Base-by-base conservation (phyloP, 2,888 invertebrate species). In the Gymnocheta viridis region DNA sequence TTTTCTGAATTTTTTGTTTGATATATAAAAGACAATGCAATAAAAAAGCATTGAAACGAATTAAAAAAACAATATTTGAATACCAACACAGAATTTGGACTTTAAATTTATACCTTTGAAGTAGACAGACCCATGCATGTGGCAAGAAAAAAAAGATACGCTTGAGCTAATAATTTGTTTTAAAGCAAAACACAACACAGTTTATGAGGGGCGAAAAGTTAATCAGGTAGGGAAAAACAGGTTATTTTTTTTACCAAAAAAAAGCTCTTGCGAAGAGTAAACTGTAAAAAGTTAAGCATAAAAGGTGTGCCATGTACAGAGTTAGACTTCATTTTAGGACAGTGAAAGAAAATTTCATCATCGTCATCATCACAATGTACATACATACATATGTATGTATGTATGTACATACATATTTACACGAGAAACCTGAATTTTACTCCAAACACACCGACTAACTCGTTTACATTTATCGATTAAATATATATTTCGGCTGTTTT, bases 311-410 rank as follows among this genome's bases (percentile, higher is more conserved):
- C 60, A 35, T 29, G 29, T 32, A 47, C 35, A 66, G 41, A 81
- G 73, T 32, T 74, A 67, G 66, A 54, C 67, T 32, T 81, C 67
- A 54, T 69, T 81, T 74, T 81, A 81, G 81, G 81, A 72, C 81
- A 60, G 51, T 22, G n/a, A 81, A 81, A 81, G 58, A 66, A 74
- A 80, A 69, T 67, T 81, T 73, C 73, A 81, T 81, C 74, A 74
- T 67, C 73, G n/a, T 22, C 29, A n/a, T 17, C 32, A 32, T 24
- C 2, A 17, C 12, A 44, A n/a, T n/a, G n/a, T 32, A 47, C 6
- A 22, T 32, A 38, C 24, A 38, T 38, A 38, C 10, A n/a, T 17
- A 10, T 19, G 9, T 47, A 19, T 19, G 19, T 19, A 9, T n/a
- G 17, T 3, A 47, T 12, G 12, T n/a, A 14, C 4, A 27, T 32